These are phyloP conservation scores for Menidia menidia DNA, from an alignment of 2,797 vertebrate genomes.

Conservation along the genomic window DNA sequence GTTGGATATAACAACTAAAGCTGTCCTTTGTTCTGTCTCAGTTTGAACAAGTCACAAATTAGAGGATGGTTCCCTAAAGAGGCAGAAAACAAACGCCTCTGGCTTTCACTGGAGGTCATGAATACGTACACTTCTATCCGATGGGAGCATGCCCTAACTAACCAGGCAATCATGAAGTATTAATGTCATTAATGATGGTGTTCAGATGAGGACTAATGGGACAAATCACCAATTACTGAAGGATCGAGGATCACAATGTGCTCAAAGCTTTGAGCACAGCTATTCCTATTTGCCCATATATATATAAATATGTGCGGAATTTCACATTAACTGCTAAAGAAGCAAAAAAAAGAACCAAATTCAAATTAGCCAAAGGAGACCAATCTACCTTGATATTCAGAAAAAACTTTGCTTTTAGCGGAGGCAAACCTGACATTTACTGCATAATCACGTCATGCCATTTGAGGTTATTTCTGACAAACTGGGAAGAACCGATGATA, in stretches of 20 bases:
- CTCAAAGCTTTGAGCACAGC: too few relatives aligned
- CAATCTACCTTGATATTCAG: slow-evolving; percentile 13
- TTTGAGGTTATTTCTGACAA: slow-evolving; percentile 10
- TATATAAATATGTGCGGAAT: not conserved
- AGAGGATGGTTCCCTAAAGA: not conserved
- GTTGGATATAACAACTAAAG: slow-evolving; percentile 24
- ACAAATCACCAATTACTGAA: too few relatives aligned
- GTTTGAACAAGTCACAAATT: not conserved
- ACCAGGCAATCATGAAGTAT: too few relatives aligned
- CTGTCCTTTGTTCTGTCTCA: not conserved
- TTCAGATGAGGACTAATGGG: too few relatives aligned
- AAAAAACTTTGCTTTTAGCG: slow-evolving; percentile 53
- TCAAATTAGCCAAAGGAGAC: slow-evolving; percentile 23
- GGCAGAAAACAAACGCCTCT: too few relatives aligned
- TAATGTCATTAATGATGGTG: too few relatives aligned
- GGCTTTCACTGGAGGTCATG: too few relatives aligned
- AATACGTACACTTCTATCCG: too few relatives aligned
- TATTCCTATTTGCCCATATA: too few relatives aligned
- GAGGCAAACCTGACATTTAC: slow-evolving; percentile 45
- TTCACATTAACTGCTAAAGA: slow-evolving; percentile 18
- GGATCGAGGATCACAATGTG: too few relatives aligned
- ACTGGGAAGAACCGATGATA: not conserved
- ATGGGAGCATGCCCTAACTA: too few relatives aligned
- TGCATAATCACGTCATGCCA: not conserved
- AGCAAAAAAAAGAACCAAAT: slow-evolving; percentile 18